Percentiles rank a stretch among this genome's conserved stretches.
phyloP scores from a whole-genome alignment of 2,797 vertebrate genomes.

The Sebastes vulpes region DNA sequence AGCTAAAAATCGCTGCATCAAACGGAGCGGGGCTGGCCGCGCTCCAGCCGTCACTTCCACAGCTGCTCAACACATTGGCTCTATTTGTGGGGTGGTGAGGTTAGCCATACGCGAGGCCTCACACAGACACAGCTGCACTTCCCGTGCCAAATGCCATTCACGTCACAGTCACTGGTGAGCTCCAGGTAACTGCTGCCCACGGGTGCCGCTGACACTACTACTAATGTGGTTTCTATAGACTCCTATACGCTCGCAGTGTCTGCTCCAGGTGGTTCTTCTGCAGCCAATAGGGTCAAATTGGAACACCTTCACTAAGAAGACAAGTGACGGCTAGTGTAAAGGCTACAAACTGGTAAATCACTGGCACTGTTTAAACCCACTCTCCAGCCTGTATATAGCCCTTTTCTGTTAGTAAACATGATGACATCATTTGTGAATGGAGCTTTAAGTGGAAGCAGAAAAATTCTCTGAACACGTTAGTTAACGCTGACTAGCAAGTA shows the following conservation, averaged over 20 bases:
- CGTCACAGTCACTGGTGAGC: conserved; percentile 48
- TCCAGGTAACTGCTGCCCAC: conserved; percentile 43
- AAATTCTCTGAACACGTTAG: too few relatives aligned
- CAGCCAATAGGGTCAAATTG: neutral
- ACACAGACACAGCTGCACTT: conserved; percentile 38
- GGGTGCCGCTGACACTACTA: conserved; percentile 2
- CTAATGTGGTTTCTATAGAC: conserved; percentile 45
- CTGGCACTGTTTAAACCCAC: neutral
- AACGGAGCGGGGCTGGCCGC: conserved; percentile 45
- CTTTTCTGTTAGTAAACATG: too few relatives aligned
- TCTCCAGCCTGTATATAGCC: neutral
- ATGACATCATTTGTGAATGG: too few relatives aligned
- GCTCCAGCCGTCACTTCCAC: conserved; percentile 68
- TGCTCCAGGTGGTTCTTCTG: neutral
- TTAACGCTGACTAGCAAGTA: too few relatives aligned
- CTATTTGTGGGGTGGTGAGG: conserved; percentile 55
- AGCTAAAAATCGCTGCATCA: conserved; percentile 70
- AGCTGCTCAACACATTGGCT: conserved; percentile 76
- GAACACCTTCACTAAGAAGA: neutral
- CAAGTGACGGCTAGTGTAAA: neutral
- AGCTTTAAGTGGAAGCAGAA: too few relatives aligned
- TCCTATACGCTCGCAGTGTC: neutral
- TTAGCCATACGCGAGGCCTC: conserved; percentile 51
- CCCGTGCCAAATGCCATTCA: conserved; percentile 60
- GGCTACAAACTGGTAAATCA: neutral